A percentile compares a stretch with the other conserved stretches of the same genome.
phyloP scores from a whole-genome alignment of 1,140 invertebrate genomes.

The Orchesella cincta region DNA sequence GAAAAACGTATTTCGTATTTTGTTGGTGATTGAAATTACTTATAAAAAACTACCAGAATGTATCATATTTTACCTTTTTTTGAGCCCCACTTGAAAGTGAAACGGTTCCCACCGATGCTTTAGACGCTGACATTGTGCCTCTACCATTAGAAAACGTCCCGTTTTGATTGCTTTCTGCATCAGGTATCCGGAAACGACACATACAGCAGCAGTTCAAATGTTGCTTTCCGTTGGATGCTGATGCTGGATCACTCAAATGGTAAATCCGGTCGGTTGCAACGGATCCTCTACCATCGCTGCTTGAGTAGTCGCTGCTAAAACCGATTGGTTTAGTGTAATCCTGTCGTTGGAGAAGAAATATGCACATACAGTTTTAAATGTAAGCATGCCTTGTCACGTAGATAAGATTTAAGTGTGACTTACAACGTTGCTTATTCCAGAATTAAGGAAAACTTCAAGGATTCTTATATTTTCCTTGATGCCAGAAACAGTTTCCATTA shows the following conservation, averaged over 20 bases:
- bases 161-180: background rate
- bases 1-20: background rate
- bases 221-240: background rate
- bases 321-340: no score
- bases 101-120: background rate
- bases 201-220: constrained; percentile 8
- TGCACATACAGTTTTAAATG: no score
- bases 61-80: background rate
- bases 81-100: background rate
- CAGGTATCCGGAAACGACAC: background rate
- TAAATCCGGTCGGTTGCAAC: background rate
- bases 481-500: constrained; percentile 29
- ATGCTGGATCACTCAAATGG: background rate
- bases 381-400: no score
- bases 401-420: no score
- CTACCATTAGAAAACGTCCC: no score
- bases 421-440: constrained; percentile 5
- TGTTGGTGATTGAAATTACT: background rate
- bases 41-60: background rate
- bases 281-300: background rate
- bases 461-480: constrained; percentile 37
- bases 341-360: no score
- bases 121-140: no score
- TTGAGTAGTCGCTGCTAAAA: background rate
- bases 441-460: constrained; percentile 24